phyloP scores from a whole-genome alignment of 2,888 invertebrate genomes.

The Troides aeacus region DNA sequence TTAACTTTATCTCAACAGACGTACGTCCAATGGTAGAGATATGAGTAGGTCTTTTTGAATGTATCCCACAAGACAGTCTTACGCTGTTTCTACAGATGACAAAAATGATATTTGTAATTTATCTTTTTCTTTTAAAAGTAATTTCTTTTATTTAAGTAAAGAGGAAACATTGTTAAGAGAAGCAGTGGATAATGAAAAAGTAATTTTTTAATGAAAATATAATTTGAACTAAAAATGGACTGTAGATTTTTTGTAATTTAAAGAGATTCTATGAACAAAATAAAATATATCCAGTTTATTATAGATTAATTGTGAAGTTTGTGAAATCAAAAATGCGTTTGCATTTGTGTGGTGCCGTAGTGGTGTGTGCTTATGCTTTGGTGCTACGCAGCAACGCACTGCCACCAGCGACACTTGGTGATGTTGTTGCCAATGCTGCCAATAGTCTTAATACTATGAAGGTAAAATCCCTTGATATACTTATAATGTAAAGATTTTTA shows the following conservation, averaged over 20 bases:
- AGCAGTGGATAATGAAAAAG: neutral
- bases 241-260: neutral
- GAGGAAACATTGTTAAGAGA: neutral
- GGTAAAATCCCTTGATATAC: slow-evolving; percentile 44
- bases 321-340: slow-evolving; percentile 50
- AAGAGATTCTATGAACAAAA: neutral
- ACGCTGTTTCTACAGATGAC: no score
- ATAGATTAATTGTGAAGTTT: slow-evolving; percentile 12
- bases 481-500: neutral
- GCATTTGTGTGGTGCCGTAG: slow-evolving; percentile 56
- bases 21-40: no score
- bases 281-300: slow-evolving; percentile 1
- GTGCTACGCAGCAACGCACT: slow-evolving; percentile 58
- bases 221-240: neutral
- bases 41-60: no score
- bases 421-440: slow-evolving; percentile 73
- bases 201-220: neutral
- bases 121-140: no score
- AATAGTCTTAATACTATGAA: slow-evolving; percentile 76
- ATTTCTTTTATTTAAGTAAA: neutral
- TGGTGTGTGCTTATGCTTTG: slow-evolving; percentile 56
- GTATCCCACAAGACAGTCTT: no score
- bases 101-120: no score
- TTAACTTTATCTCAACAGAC: no score
- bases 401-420: slow-evolving; percentile 73